A percentile compares a stretch with the other conserved stretches of the same genome.
Evolutionary conservation across 2,113 vertebrate species (phyloP).

Genomic region (Steatornis caripensis): DNA sequence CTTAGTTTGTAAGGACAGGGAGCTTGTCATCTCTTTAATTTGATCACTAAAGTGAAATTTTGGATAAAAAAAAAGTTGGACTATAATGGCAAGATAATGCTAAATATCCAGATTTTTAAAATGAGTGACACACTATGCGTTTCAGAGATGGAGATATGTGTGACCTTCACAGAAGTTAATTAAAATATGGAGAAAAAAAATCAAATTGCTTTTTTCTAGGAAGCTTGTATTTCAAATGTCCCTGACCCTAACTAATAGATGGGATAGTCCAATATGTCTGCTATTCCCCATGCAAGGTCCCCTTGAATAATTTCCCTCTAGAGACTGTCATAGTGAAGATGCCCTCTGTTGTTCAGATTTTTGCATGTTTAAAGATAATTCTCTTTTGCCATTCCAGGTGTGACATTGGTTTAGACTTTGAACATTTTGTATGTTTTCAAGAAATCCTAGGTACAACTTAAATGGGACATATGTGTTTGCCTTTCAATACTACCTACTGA

Average conservation of each 20-base stretch:
- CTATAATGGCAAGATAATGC: constrained; percentile 56
- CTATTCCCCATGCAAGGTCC: not conserved
- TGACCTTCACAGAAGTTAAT: constrained; percentile 69
- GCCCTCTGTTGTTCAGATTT: not conserved
- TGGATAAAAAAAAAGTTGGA: constrained; percentile 19
- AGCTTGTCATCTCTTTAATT: constrained; percentile 32
- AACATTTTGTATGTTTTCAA: not conserved
- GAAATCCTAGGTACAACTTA: not conserved
- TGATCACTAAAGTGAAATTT: constrained; percentile 27
- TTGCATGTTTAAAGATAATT: not conserved
- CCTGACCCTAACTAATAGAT: not conserved
- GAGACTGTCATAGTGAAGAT: not conserved
- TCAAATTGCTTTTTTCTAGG: not conserved
- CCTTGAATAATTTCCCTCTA: not conserved
- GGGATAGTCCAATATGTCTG: not conserved
- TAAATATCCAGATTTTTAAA: constrained; percentile 50
- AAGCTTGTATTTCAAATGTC: constrained; percentile 21
- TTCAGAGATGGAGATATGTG: constrained; percentile 56
- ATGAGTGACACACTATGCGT: constrained; percentile 14
- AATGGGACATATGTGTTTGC: not conserved
- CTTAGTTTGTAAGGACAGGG: constrained; percentile 51
- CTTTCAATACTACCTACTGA: not conserved
- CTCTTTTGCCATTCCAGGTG: not conserved
- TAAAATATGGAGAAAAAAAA: constrained; percentile 33
- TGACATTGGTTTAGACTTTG: not conserved